Conservation (phyloP, 1,140 invertebrate genomes). For the Conopomorpha cramerella region DNA sequence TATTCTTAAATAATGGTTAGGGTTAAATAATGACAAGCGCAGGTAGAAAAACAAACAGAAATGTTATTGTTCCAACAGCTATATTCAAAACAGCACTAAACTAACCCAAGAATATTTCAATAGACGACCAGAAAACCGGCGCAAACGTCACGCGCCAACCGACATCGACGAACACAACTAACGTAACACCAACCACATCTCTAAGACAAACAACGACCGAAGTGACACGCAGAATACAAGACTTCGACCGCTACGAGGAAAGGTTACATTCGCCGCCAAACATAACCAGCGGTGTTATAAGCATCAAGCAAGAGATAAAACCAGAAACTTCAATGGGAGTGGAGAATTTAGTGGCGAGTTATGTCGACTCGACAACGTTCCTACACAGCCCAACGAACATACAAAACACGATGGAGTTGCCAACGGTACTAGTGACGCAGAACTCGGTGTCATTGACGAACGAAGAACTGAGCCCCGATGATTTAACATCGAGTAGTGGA, state of each 20-base stretch:
- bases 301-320: slow-evolving; percentile 59
- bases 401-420: slow-evolving; percentile 62
- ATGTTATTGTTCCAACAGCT: background rate
- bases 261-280: slow-evolving; percentile 57
- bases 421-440: slow-evolving; percentile 41
- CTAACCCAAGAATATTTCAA: slow-evolving; percentile 12
- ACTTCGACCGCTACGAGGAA: slow-evolving; percentile 41
- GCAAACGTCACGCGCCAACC: slow-evolving; percentile 30
- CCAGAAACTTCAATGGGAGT: slow-evolving; percentile 60
- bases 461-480: slow-evolving; percentile 50
- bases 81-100: slow-evolving; percentile 3
- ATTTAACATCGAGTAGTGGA: slow-evolving; percentile 45
- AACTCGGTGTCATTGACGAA: slow-evolving; percentile 41
- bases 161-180: slow-evolving; percentile 34
- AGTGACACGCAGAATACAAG: slow-evolving; percentile 21
- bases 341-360: slow-evolving; percentile 61
- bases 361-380: slow-evolving; percentile 67
- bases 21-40: background rate
- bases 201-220: slow-evolving; percentile 38
- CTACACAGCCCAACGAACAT: slow-evolving; percentile 64
- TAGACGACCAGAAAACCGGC: slow-evolving; percentile 38
- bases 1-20: too few relatives aligned
- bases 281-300: slow-evolving; percentile 36
- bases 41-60: background rate
- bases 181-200: slow-evolving; percentile 33